Base-by-base conservation (phyloP, 2,797 vertebrate genomes). In the Galaxias olidus region DNA sequence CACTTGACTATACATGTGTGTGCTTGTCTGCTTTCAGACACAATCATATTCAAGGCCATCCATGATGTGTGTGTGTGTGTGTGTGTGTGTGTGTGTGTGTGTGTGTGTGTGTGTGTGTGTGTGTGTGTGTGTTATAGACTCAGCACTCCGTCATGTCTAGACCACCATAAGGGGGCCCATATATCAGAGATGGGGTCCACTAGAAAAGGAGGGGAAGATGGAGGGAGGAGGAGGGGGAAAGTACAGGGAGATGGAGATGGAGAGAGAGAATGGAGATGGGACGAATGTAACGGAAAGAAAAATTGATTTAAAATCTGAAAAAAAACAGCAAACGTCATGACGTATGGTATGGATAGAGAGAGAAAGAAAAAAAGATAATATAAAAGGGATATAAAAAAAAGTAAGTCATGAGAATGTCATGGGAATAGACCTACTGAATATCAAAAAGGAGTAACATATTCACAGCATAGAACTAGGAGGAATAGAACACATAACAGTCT, bases 71-170 rank as follows among this genome's bases (percentile, higher is more conserved):
- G 42, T 54, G 44, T 18, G 10, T 65, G 43, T 48, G 63, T 48
- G 62, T 40, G 52, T 47, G 50, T 54, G 15, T 13, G 10, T 44
- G 48, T 54, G 47, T 44, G 15, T 54, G 81, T 84, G 67, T 79
- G 82, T 80, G 49, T 59, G 58, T 46, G 43, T 59, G 42, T 18
- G 43, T 59, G 4, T 13, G 10, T 12, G 45, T 83, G 77, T 81
- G 73, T 72, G 20, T 18, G 7, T 41, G 19, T 19, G 10, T 85
- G 80, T 86, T 86, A 80, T 84, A 86, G 81, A 80, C 85, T 83
- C 77, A 76, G 81, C 80, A 77, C 77, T 84, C 74, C 13, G 71
- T 86, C 82, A 84, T 71, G 82, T 83, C 78, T 72, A 59, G 67
- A 71, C 75, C 68, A 67, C 77, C 73, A 62, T 59, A 61, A 78